Conservation (phyloP, 2,888 invertebrate species). For the Argynnis bischoffii region DNA sequence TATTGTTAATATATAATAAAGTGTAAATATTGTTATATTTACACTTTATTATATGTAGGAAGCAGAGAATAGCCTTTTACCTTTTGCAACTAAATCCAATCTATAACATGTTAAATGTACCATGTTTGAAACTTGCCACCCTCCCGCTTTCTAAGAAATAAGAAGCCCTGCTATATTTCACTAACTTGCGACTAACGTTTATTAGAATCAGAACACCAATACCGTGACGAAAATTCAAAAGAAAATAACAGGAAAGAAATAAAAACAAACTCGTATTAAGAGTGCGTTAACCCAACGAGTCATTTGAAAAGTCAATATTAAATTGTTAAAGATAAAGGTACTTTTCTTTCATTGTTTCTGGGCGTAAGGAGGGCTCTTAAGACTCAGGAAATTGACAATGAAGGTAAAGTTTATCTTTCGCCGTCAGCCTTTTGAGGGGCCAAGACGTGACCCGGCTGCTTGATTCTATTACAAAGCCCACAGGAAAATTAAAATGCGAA, state of each 20-base stretch:
- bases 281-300: slow-evolving; percentile 56
- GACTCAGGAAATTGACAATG: slow-evolving; percentile 79
- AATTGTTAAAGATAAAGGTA: slow-evolving; percentile 59
- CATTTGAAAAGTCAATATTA: slow-evolving; percentile 73
- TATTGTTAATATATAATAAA: too few species aligned
- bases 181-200: not conserved
- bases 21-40: too few species aligned
- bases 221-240: not conserved
- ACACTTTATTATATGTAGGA: too few species aligned
- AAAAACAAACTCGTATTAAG: slow-evolving; percentile 34
- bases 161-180: slow-evolving; percentile 12
- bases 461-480: slow-evolving; percentile 67
- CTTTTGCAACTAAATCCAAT: slow-evolving; percentile 15
- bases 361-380: slow-evolving; percentile 65
- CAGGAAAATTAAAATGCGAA: slow-evolving; percentile 71
- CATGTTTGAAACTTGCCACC: slow-evolving; percentile 19
- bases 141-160: slow-evolving; percentile 15
- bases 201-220: slow-evolving; percentile 4
- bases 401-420: slow-evolving; percentile 78
- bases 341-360: slow-evolving; percentile 76
- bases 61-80: slow-evolving; percentile 3
- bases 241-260: slow-evolving; percentile 13
- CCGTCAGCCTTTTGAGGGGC: slow-evolving; percentile 74
- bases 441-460: slow-evolving; percentile 72
- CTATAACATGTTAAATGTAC: slow-evolving; percentile 22